These are phyloP conservation scores for Platyura marginata DNA, from an alignment of 1,140 invertebrate genomes.

Conservation along the genomic window DNA sequence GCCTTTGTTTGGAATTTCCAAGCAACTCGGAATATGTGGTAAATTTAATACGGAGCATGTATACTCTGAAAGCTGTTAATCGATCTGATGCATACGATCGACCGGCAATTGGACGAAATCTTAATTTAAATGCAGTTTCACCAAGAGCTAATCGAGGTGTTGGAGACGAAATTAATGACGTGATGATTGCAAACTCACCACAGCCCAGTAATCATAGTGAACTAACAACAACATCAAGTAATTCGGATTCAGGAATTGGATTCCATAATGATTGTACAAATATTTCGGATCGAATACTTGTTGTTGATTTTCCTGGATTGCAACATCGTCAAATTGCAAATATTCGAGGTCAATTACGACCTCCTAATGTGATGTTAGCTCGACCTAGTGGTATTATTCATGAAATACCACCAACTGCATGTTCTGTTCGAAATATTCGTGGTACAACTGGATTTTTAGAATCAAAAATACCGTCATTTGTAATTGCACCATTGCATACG, in stretches of 20 bases:
- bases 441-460: not conserved
- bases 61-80: slow-evolving; percentile 22
- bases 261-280: slow-evolving; percentile 72
- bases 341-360: slow-evolving; percentile 13
- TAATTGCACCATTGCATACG: slow-evolving; percentile 6
- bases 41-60: slow-evolving; percentile 44
- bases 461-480: no score
- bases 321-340: not conserved
- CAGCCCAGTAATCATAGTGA: slow-evolving; percentile 65
- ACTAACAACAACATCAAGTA: slow-evolving; percentile 72
- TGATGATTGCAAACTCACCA: slow-evolving; percentile 36
- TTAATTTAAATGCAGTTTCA: slow-evolving; percentile 26
- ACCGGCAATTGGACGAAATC: slow-evolving; percentile 26
- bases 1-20: slow-evolving; percentile 74
- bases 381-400: not conserved
- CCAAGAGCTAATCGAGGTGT: slow-evolving; percentile 12
- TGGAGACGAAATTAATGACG: not conserved
- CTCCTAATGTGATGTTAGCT: slow-evolving; percentile 6
- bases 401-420: no score
- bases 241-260: slow-evolving; percentile 87
- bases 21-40: slow-evolving; percentile 74
- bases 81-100: not conserved
- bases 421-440: not conserved
- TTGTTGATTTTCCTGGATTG: slow-evolving; percentile 49
- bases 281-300: slow-evolving; percentile 60